Evolutionary conservation across 2,797 vertebrate species (phyloP).

Genomic region (Distichodus sexfasciatus): DNA sequence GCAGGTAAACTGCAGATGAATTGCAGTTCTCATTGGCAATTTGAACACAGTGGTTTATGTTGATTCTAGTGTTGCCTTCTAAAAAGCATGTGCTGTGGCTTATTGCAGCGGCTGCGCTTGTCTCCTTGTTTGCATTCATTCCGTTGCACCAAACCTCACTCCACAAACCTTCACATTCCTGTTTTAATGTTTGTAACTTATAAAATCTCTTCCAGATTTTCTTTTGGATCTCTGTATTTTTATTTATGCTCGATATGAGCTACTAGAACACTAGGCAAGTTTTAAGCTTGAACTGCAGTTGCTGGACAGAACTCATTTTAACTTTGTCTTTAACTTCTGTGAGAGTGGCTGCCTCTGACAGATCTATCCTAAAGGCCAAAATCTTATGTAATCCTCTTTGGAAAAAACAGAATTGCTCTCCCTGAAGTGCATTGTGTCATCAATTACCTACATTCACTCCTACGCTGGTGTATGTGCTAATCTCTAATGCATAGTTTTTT

Average conservation of each 20-base stretch:
- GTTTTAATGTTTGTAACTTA: not conserved
- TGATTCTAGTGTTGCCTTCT: too few relatives aligned
- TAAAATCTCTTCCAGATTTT: not conserved
- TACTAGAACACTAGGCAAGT: not conserved
- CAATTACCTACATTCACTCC: too few relatives aligned
- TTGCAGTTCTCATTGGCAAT: too few relatives aligned
- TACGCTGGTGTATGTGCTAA: too few relatives aligned
- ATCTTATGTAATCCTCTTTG: conserved; percentile 1
- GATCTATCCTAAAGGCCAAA: not conserved
- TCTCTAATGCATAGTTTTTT: too few relatives aligned
- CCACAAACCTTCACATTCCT: not conserved
- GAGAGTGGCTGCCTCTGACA: not conserved
- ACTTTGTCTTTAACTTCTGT: not conserved
- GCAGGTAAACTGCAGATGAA: too few relatives aligned
- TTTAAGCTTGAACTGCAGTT: not conserved
- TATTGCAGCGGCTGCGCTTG: too few relatives aligned
- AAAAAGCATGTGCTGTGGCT: too few relatives aligned
- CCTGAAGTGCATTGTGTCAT: not conserved
- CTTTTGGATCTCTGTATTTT: not conserved
- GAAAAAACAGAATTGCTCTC: not conserved
- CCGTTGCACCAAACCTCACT: not conserved
- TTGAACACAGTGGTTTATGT: too few relatives aligned
- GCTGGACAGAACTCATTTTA: not conserved
- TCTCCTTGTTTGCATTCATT: conserved; percentile 14
- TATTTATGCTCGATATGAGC: conserved; percentile 15